Evolutionary conservation across 2,888 invertebrate species (phyloP), one percentile per base, ranked within the genome.

Genomic region (Oasisia sp.): DNA sequence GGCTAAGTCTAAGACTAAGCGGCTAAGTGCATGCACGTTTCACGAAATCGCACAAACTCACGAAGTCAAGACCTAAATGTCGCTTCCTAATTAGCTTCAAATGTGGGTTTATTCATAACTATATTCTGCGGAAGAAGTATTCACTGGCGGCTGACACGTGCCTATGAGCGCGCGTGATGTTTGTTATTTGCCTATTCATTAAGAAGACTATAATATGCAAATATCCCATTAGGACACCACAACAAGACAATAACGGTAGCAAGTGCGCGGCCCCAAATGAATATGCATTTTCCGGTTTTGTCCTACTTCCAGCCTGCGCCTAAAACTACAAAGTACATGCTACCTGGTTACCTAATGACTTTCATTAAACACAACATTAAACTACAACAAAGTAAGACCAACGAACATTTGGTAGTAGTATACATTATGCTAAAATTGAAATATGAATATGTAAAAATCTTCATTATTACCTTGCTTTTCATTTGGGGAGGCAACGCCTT

Each of bases 361-460:
- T 91, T 91, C 32, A 56, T 91, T 50, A 91, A 91, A 56, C 91
- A 91, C 44, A 38, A 19, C 58, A 56, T 91, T 56, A 50, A 27
- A 56, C 56, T 50, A 56, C 27, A 32, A 38, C 32, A 74, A 32
- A 89, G 56, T 89, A 91, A 32, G 89, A 91, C 19, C 32, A 74
- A 74, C 74, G 74, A 74, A 74, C 74, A 74, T 74, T 74, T 27
- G 74, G 44, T 91, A 92, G 38, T 89, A 89, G 91, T 92, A 93
- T 93, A 93, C 92, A 93, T 93, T 93, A 93, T 93, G 93, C 93
- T 92, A 93, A 93, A 93, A 92, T 92, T 93, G 91, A 93, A 93
- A 93, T 93, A 93, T 93, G 93, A 93, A 93, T 93, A 93, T 93
- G 93, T 93, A 93, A 93, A 92, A 93, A 93, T 93, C 92, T 90